These are phyloP conservation scores for Trichopoda pennipes DNA, from an alignment of 2,888 invertebrate genomes.

Conservation along the genomic window DNA sequence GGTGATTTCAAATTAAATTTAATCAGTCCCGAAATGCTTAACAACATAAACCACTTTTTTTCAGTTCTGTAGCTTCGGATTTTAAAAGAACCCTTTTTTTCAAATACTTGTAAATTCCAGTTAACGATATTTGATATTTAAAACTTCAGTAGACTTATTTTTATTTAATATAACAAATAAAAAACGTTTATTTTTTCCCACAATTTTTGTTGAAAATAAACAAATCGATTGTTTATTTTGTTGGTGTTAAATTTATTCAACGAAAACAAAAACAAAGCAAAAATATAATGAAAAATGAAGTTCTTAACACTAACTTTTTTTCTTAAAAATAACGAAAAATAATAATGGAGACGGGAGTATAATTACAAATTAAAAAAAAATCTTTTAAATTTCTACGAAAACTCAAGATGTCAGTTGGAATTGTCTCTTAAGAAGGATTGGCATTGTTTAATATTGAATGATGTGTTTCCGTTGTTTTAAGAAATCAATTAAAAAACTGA, in stretches of 20 bases:
- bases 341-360: no score
- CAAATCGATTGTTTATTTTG: constrained; percentile 37
- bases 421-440: not conserved
- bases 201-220: constrained; percentile 26
- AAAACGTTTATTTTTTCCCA: constrained; percentile 25
- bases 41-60: no score
- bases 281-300: not conserved
- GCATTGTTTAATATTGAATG: constrained; percentile 28
- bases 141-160: not conserved
- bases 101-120: not conserved
- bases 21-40: no score
- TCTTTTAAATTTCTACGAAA: not conserved
- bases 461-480: constrained; percentile 48
- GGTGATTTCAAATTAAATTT: no score
- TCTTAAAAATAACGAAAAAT: no score
- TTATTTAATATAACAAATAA: not conserved
- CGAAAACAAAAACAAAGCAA: not conserved
- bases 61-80: no score
- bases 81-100: no score
- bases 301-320: no score
- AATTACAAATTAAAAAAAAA: not conserved
- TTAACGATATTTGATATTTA: constrained; percentile 11
- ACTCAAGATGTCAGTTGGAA: no score
- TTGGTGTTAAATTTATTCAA: constrained; percentile 3
- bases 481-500: not conserved